Conservation (phyloP, 2,113 vertebrate genomes). For the Poeciliopsis turrubarensis region DNA sequence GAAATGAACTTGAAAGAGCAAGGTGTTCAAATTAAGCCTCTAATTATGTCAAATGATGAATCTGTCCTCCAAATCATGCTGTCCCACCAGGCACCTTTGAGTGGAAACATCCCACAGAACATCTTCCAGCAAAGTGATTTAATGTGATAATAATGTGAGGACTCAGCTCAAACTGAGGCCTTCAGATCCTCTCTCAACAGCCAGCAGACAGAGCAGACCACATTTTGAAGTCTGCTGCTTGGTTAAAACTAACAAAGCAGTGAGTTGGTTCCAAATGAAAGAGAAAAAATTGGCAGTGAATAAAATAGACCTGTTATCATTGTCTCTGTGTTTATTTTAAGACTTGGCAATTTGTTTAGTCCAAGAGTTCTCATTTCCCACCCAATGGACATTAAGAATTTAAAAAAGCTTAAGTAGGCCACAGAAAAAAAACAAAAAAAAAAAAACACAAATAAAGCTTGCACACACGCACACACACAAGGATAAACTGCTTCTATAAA, state of each 20-base stretch:
- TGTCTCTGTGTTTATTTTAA: conserved; percentile 58
- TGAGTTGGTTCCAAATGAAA: conserved; percentile 4
- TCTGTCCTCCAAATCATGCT: conserved; percentile 41
- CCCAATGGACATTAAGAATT: conserved; percentile 62
- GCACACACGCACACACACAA: no score
- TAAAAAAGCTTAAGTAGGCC: conserved; percentile 60
- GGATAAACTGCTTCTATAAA: not conserved
- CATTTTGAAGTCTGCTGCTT: conserved; percentile 1
- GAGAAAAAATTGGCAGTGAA: conserved; percentile 15
- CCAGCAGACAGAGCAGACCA: not conserved
- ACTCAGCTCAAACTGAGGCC: not conserved
- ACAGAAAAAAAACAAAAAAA: conserved; percentile 32
- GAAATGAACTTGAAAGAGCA: conserved; percentile 67
- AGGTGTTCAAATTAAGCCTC: conserved; percentile 70
- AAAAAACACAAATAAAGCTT: not conserved
- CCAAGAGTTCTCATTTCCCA: conserved; percentile 35
- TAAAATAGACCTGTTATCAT: conserved; percentile 8
- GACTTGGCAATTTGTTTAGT: conserved; percentile 43
- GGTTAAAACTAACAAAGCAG: conserved; percentile 9
- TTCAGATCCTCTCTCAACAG: not conserved
- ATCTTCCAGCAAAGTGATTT: conserved; percentile 12
- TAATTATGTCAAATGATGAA: conserved; percentile 69
- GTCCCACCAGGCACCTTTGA: conserved; percentile 33
- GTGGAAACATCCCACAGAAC: conserved; percentile 24
- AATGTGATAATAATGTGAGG: conserved; percentile 22